phyloP scores from a whole-genome alignment of 1,140 invertebrate species.

The Antheraea pernyi region DNA sequence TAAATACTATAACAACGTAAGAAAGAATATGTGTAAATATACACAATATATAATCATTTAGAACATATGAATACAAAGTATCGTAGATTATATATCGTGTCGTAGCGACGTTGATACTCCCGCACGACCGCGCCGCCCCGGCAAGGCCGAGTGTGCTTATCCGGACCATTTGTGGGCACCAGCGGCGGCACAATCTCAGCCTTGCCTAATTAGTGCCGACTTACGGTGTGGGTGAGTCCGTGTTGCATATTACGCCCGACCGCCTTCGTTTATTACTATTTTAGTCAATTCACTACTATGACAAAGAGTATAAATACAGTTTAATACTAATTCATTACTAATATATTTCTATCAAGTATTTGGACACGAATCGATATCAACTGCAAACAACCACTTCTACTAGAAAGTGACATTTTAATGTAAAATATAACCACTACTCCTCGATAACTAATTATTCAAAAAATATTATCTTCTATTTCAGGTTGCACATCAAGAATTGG shows the following conservation, averaged over 20 bases:
- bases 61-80: background rate
- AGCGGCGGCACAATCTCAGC: slow-evolving; percentile 42
- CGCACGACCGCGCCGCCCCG: slow-evolving; percentile 45
- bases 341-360: background rate
- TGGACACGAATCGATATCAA: background rate
- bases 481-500: slow-evolving; percentile 36
- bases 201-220: slow-evolving; percentile 61
- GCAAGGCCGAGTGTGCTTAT: slow-evolving; percentile 55
- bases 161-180: slow-evolving; percentile 60
- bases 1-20: too few relatives aligned
- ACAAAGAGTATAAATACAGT: background rate
- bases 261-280: slow-evolving; percentile 66
- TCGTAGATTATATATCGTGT: background rate
- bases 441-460: background rate
- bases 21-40: background rate
- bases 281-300: slow-evolving; percentile 43
- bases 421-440: background rate
- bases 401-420: background rate
- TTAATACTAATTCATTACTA: background rate
- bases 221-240: slow-evolving; percentile 66
- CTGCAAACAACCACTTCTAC: background rate
- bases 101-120: slow-evolving; percentile 51
- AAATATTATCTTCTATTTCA: slow-evolving; percentile 35
- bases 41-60: background rate
- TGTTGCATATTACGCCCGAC: slow-evolving; percentile 42